Conservation (phyloP, 2,797 vertebrate genomes). For the Aulostomus chinensis region DNA sequence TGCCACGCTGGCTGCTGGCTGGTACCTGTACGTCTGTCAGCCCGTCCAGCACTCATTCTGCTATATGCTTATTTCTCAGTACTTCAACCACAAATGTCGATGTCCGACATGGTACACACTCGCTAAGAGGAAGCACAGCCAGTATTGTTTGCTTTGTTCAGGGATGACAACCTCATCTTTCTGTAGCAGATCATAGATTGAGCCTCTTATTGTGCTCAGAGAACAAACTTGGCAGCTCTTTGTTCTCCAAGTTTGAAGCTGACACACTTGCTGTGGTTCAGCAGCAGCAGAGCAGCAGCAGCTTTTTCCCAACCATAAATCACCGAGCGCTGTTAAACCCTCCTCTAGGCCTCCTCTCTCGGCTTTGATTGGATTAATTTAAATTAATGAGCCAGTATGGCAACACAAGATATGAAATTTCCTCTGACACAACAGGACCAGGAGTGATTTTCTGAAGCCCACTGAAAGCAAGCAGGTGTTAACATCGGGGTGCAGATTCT, state of each 20-base stretch:
- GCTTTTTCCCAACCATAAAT: slow-evolving; percentile 34
- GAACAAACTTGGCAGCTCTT: slow-evolving; percentile 29
- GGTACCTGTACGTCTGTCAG: no score
- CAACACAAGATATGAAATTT: slow-evolving; percentile 13
- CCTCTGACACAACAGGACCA: slow-evolving; percentile 16
- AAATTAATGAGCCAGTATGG: slow-evolving; percentile 31
- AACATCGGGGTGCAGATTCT: background rate
- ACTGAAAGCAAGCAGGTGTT: background rate
- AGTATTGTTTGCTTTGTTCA: slow-evolving; percentile 13
- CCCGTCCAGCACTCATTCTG: background rate
- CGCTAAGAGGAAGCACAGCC: background rate
- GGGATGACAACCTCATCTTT: slow-evolving; percentile 19
- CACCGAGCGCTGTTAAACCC: slow-evolving; percentile 15
- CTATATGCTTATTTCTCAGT: background rate
- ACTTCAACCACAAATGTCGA: background rate
- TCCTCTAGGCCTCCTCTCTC: slow-evolving; percentile 9
- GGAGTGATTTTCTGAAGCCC: slow-evolving; percentile 1
- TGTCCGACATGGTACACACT: background rate
- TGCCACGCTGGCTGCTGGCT: background rate
- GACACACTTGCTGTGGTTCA: slow-evolving; percentile 29
- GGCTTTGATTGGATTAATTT: slow-evolving; percentile 14
- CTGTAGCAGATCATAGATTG: slow-evolving; percentile 19
- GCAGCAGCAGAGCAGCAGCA: slow-evolving; percentile 26
- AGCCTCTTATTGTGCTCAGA: slow-evolving; percentile 21
- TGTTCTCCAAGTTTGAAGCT: slow-evolving; percentile 27